Evolutionary conservation across 2,797 vertebrate species (phyloP).

Genomic region (Typhlichthys eigenmanni): DNA sequence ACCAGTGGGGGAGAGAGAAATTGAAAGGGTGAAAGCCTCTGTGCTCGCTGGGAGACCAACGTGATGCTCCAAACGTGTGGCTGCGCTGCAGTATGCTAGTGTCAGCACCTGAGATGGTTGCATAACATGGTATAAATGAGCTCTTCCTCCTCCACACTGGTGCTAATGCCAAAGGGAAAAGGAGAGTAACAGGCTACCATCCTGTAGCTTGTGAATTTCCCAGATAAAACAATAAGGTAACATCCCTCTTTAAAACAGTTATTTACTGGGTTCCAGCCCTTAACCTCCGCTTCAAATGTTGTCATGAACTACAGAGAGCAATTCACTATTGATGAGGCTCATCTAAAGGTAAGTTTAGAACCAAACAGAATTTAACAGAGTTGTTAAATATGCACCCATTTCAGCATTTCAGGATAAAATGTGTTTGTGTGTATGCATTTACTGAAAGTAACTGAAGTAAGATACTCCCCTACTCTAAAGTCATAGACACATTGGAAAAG

Average conservation of each 20-base stretch:
- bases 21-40: conserved; percentile 47
- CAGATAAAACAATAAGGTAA: conserved; percentile 24
- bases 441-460: no score
- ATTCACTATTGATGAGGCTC: background rate
- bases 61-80: conserved; percentile 49
- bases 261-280: background rate
- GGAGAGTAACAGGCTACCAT: conserved; percentile 63
- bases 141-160: conserved; percentile 74
- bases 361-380: no score
- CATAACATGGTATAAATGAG: conserved; percentile 75
- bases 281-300: conserved; percentile 9
- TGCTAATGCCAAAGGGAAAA: conserved; percentile 53
- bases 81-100: conserved; percentile 46
- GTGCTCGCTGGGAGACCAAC: conserved; percentile 49
- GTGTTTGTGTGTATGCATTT: no score
- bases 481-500: no score
- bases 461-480: no score
- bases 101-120: conserved; percentile 69
- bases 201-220: conserved; percentile 53
- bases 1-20: conserved; percentile 14
- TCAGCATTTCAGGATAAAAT: no score
- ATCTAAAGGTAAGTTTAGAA: background rate
- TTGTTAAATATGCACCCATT: no score
- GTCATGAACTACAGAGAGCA: background rate
- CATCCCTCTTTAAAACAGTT: conserved; percentile 30